These are phyloP conservation scores for Plumapathes pennacea DNA, from an alignment of 92 coral and sea anemone genomes.

Conservation along the genomic window DNA sequence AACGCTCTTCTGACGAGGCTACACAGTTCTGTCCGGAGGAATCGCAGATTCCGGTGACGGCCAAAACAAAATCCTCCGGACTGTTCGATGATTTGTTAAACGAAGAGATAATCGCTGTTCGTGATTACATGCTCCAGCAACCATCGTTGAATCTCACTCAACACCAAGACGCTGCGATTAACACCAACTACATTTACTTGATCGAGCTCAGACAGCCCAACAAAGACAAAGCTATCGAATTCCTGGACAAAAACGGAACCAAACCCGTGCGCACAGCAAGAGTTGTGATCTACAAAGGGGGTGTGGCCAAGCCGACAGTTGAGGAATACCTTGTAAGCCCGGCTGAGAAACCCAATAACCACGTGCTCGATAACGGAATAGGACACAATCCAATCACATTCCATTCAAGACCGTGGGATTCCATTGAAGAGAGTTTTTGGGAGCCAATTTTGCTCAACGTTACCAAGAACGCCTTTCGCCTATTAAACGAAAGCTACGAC, in stretches of 20 bases:
- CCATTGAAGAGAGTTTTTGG: conserved; percentile 9
- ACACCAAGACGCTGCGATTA: conserved; percentile 48
- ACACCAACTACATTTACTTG: conserved; percentile 72
- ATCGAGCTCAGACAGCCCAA: conserved; percentile 76
- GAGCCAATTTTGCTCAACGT: conserved; percentile 15
- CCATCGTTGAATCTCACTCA: conserved; percentile 51
- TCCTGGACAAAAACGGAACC: conserved; percentile 56
- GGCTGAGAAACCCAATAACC: conserved; percentile 25
- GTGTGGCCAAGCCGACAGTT: conserved; percentile 26
- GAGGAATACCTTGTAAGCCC: conserved; percentile 62
- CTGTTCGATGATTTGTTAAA: conserved; percentile 72
- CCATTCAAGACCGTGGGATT: conserved; percentile 26
- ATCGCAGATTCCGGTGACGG: conserved; percentile 4
- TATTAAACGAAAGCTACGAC: conserved; percentile 55
- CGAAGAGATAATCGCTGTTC: conserved; percentile 64
- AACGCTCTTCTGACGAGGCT: not conserved
- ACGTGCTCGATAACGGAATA: too few species aligned
- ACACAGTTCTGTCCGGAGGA: conserved; percentile 13
- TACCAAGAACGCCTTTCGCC: conserved; percentile 17
- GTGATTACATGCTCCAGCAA: conserved; percentile 57
- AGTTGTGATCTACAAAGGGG: conserved; percentile 60
- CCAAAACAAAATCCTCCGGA: conserved; percentile 37
- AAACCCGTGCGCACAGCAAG: conserved; percentile 61
- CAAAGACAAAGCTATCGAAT: conserved; percentile 66
- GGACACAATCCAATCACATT: conserved; percentile 49